Base-by-base conservation (phyloP, 2,888 invertebrate species). In the Conchocele bisecta region DNA sequence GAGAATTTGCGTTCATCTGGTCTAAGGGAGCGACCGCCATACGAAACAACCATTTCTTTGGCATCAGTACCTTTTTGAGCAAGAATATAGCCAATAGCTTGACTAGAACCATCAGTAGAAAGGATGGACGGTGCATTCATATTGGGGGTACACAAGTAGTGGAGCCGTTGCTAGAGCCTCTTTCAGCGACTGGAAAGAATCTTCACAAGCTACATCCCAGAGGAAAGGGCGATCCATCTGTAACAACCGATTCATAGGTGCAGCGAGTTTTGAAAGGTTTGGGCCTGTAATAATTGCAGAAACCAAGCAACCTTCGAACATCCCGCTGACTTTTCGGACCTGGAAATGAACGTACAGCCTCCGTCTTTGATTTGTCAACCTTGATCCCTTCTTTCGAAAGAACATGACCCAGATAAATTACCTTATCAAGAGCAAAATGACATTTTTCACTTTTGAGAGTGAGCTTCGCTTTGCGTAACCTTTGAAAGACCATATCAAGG, bases 381-480 rank as follows among this genome's bases (percentile, higher is more conserved):
- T 35, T 6, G 15, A 63, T 28, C 33, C 63, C 63, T 20, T 39
- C 9, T n/a, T 50, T 51, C 7, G 61, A 33, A 26, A 61, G 7
- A 9, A 39, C 20, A 29, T 63, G 63, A 31, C 54, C 63, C 1
- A 63, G 35, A 28, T 63, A 63, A 1, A 4, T 13, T 26, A 63
- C 53, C 9, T 39, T 33, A 15, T 39, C 17, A 15, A 63, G 17
- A 6, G 69, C 75, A 59, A 79, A 80, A 20, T 74, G 53, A 60
- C 78, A 82, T 57, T 80, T 82, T 29, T 54, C 39, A 1, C 73
- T 73, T 35, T 82, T 75, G 4, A 77, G 51, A 15, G 53, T 74
- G 9, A 81, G 33, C 15, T 72, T 70, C 20, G 74, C 77, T 1
- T 72, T 53, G 15, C 56, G 24, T 2, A 79, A 48, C 44, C 59